These are phyloP conservation scores for Drosophila gunungcola DNA, from an alignment of 1,140 invertebrate genomes.

Conservation along the genomic window DNA sequence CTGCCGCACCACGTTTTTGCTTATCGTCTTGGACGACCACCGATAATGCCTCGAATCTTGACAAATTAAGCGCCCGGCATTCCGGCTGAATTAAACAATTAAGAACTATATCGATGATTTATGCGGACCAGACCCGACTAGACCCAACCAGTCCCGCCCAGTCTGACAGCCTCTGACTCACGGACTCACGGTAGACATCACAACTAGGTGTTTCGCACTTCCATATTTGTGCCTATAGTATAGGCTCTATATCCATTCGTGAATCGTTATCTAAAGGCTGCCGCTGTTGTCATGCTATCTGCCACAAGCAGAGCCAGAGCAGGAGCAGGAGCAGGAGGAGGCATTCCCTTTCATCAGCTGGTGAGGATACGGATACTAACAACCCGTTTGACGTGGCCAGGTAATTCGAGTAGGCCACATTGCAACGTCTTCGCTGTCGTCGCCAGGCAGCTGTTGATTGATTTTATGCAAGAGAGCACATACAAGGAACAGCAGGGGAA, in stretches of 20 bases:
- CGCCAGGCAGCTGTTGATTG: constrained; percentile 70
- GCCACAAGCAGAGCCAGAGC: neutral
- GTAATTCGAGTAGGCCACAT: constrained; percentile 59
- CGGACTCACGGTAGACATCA: constrained; percentile 17
- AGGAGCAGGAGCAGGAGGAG: neutral
- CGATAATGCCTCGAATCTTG: constrained; percentile 46
- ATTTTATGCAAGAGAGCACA: constrained; percentile 68
- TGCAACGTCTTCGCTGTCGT: constrained; percentile 4
- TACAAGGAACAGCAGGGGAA: constrained; percentile 26
- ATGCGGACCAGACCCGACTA: constrained; percentile 12
- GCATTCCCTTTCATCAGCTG: constrained; percentile 25
- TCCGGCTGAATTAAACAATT: constrained; percentile 47
- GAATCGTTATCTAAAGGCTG: constrained; percentile 43
- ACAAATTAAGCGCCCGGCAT: constrained; percentile 48
- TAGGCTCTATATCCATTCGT: constrained; percentile 18
- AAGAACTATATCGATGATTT: constrained; percentile 35
- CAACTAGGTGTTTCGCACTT: constrained; percentile 33
- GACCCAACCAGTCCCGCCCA: constrained; percentile 17
- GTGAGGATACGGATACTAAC: constrained; percentile 16
- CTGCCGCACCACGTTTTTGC: constrained; percentile 19
- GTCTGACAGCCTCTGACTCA: constrained; percentile 34
- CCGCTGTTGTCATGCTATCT: constrained; percentile 8
- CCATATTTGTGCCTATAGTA: constrained; percentile 28
- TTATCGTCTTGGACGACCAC: constrained; percentile 33
- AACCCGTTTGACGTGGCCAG: constrained; percentile 18